Base-by-base conservation (phyloP, 30 jellyfish, hydroid and myxozoan species). In the Rhopilema esculentum region DNA sequence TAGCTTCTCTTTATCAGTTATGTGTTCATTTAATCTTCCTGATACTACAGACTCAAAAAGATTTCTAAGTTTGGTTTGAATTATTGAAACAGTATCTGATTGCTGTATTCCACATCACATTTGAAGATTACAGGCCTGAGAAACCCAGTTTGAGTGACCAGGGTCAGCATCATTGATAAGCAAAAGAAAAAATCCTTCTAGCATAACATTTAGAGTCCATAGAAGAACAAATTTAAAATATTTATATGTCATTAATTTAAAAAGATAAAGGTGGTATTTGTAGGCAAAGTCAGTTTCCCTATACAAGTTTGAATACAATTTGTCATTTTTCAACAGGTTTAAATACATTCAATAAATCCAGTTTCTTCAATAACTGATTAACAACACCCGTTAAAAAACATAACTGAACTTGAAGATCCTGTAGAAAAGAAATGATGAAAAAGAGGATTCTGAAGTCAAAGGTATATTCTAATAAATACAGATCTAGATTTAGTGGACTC, bases 101-200 rank as follows among this genome's bases (percentile, higher is more conserved):
- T 17, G 75, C 50, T 76, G 80, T 0, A 76, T 76, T 76, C 31
- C 87, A 62, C 51, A 76, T 18, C 75, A 49, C 26, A 22, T 62
- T 25, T 49, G 80, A 1, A 76, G 80, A 49, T 76, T 26, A 27
- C 27, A 76, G 80, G 87, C 75, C 0, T 76, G 24, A 49, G 87
- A 76, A 27, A 72, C 69, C 84, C 74, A 24, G 69, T 72, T 72
- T 22, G 9, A 72, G 57, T 72, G 84, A 22, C 84, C 84, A 72
- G 27, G 31, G 0, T 72, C 84, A 22, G 84, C 84, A 72, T 72
- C 74, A 16, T 72, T 72, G 0, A 4, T 72, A 26, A 72, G 73
- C 77, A n/a, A 67, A 24, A 16, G 77, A 67, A 52, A 67, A 67
- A 72, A 66, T 66, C 31, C 51, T 76, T 8, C 75, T 76, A 76